These are phyloP conservation scores for Cyphomyrus discorhynchus DNA, from an alignment of 2,113 vertebrate species.

Conservation along the genomic window DNA sequence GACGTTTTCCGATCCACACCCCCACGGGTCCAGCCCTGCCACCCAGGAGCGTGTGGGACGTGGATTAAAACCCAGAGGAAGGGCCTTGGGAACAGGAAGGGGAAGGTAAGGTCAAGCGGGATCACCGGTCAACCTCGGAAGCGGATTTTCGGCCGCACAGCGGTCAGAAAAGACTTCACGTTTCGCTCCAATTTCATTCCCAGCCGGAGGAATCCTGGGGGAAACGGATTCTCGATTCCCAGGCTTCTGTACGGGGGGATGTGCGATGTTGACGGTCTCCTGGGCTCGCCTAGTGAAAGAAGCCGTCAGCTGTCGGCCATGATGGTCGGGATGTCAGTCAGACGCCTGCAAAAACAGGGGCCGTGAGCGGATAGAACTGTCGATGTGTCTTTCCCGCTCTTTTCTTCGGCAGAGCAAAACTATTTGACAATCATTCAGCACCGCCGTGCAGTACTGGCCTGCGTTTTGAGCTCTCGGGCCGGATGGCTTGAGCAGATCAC, in stretches of 20 bases:
- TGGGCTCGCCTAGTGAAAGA: neutral
- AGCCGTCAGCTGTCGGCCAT: neutral
- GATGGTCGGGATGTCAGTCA: neutral
- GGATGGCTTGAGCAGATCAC: neutral
- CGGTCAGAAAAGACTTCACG: neutral
- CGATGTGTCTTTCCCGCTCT: neutral
- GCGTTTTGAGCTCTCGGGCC: neutral
- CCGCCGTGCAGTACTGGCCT: neutral
- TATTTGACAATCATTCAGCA: neutral
- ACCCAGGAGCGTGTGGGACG: neutral
- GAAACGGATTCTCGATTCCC: neutral
- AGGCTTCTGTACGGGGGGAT: neutral
- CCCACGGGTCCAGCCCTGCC: neutral
- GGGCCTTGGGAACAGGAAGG: neutral
- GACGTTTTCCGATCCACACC: neutral
- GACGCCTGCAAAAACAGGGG: neutral
- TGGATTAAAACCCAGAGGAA: conserved; percentile 4
- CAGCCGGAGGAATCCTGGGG: neutral
- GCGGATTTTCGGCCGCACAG: neutral
- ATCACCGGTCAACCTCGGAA: conserved; percentile 1
- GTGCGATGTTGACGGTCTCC: neutral
- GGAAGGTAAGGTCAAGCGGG: neutral
- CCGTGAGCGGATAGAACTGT: neutral
- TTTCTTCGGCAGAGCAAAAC: neutral
- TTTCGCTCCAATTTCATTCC: neutral